Percentiles rank a stretch among this genome's conserved stretches.
phyloP scores from a whole-genome alignment of 2,113 vertebrate genomes.

The Sminthopsis crassicaudata region DNA sequence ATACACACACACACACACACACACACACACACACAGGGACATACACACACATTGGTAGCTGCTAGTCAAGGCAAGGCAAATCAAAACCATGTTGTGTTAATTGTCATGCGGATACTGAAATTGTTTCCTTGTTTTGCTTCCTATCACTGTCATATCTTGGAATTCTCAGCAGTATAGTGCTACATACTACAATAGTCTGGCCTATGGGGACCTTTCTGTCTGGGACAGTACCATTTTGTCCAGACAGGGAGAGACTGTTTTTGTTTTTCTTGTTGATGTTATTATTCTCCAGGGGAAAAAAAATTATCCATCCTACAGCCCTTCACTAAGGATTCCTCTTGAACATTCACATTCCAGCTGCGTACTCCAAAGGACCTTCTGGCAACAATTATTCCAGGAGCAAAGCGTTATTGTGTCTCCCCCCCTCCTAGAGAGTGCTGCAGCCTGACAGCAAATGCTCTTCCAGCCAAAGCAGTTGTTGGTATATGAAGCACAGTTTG shows the following conservation, averaged over 20 bases:
- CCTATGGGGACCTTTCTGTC: slow-evolving; percentile 82
- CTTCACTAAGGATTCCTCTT: slow-evolving; percentile 34
- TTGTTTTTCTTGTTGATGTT: slow-evolving; percentile 38
- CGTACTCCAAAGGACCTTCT: slow-evolving; percentile 44
- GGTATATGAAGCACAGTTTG: slow-evolving; percentile 1
- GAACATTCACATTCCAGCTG: slow-evolving; percentile 77
- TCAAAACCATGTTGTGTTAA: not conserved
- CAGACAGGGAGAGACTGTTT: slow-evolving; percentile 84
- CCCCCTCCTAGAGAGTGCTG: slow-evolving; percentile 14
- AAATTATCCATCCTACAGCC: slow-evolving; percentile 36
- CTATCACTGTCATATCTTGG: slow-evolving; percentile 43
- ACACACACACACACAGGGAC: accelerated
- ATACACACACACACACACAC: accelerated
- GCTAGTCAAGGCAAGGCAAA: not conserved
- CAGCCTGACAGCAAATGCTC: not conserved
- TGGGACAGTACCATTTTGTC: slow-evolving; percentile 84
- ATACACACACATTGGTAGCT: not conserved
- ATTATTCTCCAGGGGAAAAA: slow-evolving; percentile 48
- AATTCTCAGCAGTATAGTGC: slow-evolving; percentile 65
- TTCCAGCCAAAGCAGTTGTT: not conserved
- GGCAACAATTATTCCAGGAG: slow-evolving; percentile 41
- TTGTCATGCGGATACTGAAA: not conserved
- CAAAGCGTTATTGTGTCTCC: slow-evolving; percentile 47
- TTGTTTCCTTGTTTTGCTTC: slow-evolving; percentile 49
- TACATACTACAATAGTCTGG: slow-evolving; percentile 73